Percentiles rank a stretch among this genome's conserved stretches.
Conservation (phyloP, 1,140 invertebrate genomes). For the Charaxes varanes region DNA sequence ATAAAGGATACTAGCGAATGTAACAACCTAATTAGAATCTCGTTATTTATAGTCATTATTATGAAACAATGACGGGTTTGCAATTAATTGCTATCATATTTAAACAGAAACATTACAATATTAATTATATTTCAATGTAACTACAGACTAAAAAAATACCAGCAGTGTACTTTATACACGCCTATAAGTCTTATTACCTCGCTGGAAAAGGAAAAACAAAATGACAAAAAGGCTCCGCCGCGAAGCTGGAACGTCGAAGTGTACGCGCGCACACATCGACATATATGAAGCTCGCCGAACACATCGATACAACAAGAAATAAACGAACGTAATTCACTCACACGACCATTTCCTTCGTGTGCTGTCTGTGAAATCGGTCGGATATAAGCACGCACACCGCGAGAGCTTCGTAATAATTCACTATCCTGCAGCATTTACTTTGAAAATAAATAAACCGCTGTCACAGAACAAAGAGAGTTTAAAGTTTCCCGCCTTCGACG, state of each 20-base stretch:
- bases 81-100: not conserved
- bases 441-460: slow-evolving; percentile 6
- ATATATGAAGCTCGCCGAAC: slow-evolving; percentile 39
- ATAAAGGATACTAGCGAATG: not conserved
- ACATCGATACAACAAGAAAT: slow-evolving; percentile 41
- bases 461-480: slow-evolving; percentile 5
- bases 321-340: slow-evolving; percentile 49
- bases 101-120: no score
- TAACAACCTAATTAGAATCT: not conserved
- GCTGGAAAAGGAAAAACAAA: slow-evolving; percentile 63
- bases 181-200: slow-evolving; percentile 28
- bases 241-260: slow-evolving; percentile 44
- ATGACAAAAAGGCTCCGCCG: slow-evolving; percentile 64
- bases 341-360: slow-evolving; percentile 32
- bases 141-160: no score
- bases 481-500: no score
- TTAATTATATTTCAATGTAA: no score
- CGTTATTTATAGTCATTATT: not conserved
- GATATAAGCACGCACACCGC: slow-evolving; percentile 8
- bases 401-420: slow-evolving; percentile 8
- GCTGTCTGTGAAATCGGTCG: slow-evolving; percentile 22
- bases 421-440: slow-evolving; percentile 7
- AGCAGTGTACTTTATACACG: not conserved
- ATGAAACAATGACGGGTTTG: not conserved
- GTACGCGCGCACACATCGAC: slow-evolving; percentile 48